Conservation (phyloP, 1,140 invertebrate species). For the Periplaneta americana region DNA sequence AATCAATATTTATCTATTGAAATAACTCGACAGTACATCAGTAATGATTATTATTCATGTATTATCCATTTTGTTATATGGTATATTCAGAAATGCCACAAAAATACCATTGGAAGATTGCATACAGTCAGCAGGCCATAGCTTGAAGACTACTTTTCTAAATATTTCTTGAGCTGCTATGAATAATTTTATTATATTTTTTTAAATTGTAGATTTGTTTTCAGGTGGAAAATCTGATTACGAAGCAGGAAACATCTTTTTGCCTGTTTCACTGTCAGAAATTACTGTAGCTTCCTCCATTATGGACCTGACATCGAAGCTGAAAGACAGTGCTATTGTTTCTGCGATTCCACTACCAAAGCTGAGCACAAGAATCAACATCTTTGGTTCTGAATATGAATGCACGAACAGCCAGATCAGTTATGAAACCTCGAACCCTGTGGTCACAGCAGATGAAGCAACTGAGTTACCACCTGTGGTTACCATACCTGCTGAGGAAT, state of each 20-base stretch:
- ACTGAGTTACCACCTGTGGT: constrained; percentile 40
- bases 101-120: no score
- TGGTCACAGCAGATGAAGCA: constrained; percentile 48
- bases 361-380: constrained; percentile 35
- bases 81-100: no score
- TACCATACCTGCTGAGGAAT: constrained; percentile 28
- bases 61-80: no score
- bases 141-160: no score
- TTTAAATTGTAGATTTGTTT: neutral
- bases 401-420: neutral
- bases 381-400: constrained; percentile 18
- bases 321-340: constrained; percentile 37
- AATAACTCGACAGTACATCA: no score
- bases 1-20: no score
- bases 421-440: constrained; percentile 31
- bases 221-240: neutral
- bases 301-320: constrained; percentile 35
- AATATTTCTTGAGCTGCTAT: no score
- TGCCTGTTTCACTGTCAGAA: constrained; percentile 33
- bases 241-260: neutral
- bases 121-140: no score
- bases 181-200: no score
- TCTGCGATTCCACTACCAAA: constrained; percentile 38
- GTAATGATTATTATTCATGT: no score
- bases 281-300: constrained; percentile 36